phyloP scores from a whole-genome alignment of 2,113 vertebrate genomes.

The Melanerpes formicivorus region DNA sequence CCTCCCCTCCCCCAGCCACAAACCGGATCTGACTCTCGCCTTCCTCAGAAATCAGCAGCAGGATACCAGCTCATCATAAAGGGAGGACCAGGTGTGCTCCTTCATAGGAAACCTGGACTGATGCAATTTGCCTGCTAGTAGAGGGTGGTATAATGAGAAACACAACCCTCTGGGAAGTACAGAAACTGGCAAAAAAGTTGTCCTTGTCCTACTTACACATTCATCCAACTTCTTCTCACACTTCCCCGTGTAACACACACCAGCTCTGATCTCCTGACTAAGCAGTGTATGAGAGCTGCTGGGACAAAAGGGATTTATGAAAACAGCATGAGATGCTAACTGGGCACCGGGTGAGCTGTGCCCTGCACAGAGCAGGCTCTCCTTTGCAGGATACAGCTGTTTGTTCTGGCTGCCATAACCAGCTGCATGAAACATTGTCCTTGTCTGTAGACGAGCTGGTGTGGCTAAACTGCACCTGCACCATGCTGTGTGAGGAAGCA shows the following conservation, averaged over 20 bases:
- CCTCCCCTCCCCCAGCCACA: background rate
- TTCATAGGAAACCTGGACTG: background rate
- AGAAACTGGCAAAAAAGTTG: background rate
- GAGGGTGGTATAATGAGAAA: background rate
- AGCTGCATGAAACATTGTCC: background rate
- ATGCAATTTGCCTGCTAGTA: background rate
- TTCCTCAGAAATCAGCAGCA: background rate
- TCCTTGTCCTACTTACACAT: background rate
- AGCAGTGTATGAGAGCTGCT: accelerated
- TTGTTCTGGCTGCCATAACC: background rate
- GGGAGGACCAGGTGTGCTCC: background rate
- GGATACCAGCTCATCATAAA: accelerated
- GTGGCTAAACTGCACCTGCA: background rate
- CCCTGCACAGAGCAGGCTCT: background rate
- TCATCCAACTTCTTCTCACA: accelerated
- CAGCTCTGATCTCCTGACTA: background rate
- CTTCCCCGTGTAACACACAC: accelerated
- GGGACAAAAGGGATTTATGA: background rate
- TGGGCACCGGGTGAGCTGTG: accelerated
- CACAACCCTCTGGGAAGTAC: background rate
- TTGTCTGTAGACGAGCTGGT: background rate
- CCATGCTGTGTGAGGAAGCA: background rate
- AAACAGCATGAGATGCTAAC: background rate
- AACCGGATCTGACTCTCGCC: background rate
- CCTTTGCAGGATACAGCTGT: accelerated